Evolutionary conservation across 2,888 invertebrate genomes (phyloP).

Genomic region (Papilio elwesi): DNA sequence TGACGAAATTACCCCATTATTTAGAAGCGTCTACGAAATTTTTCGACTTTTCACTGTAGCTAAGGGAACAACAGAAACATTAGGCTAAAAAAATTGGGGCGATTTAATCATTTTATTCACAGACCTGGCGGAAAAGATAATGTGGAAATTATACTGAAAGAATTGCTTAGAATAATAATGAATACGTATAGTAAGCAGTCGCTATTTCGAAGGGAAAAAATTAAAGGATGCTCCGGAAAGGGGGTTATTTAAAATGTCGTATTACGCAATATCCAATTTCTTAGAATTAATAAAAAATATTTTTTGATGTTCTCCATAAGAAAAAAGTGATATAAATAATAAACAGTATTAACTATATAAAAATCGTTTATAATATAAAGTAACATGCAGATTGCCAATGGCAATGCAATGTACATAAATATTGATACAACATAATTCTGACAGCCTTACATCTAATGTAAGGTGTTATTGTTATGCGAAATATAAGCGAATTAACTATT

Average conservation of each 20-base stretch:
- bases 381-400: no score
- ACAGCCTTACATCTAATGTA: no score
- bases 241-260: conserved; percentile 12
- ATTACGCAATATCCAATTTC: background rate
- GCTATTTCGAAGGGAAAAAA: conserved; percentile 28
- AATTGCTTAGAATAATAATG: conserved; percentile 74
- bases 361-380: no score
- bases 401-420: no score
- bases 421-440: no score
- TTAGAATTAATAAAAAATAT: background rate
- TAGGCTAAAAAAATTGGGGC: conserved; percentile 61
- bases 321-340: no score
- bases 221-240: background rate
- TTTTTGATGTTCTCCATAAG: background rate
- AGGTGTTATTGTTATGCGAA: conserved; percentile 19
- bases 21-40: conserved; percentile 46
- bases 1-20: conserved; percentile 45
- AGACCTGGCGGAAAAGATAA: conserved; percentile 69
- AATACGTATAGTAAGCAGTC: conserved; percentile 49
- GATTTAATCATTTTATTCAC: conserved; percentile 75
- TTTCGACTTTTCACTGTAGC: conserved; percentile 45
- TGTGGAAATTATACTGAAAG: conserved; percentile 73
- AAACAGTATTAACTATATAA: no score
- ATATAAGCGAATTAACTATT: conserved; percentile 8
- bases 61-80: conserved; percentile 46